These are phyloP conservation scores for Imbricaverruca yamaguchii DNA, from an alignment of 2,888 invertebrate genomes.

Conservation along the genomic window DNA sequence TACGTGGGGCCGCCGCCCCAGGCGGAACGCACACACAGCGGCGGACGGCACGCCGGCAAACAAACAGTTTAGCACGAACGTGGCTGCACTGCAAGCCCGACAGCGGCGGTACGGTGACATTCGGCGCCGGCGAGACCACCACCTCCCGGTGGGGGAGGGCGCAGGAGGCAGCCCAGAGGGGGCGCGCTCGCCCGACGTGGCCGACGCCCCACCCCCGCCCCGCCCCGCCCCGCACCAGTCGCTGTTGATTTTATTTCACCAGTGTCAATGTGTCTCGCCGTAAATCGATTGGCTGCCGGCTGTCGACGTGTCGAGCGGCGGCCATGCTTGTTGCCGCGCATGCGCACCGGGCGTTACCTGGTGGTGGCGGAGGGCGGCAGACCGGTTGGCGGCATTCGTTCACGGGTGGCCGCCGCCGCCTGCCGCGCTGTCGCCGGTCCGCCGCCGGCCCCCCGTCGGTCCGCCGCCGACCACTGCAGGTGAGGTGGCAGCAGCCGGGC, in stretches of 20 bases:
- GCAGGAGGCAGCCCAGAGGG: too few relatives aligned
- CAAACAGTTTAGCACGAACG: too few relatives aligned
- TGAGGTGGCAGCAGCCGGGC: neutral
- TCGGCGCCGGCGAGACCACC: too few relatives aligned
- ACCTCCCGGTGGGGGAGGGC: too few relatives aligned
- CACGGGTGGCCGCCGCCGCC: neutral
- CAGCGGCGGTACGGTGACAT: neutral
- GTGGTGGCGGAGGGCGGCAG: conserved; percentile 2
- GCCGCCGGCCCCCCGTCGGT: neutral
- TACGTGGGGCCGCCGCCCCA: too few relatives aligned
- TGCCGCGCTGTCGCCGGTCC: too few relatives aligned
- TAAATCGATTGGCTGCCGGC: conserved; percentile 1
- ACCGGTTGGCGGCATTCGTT: neutral
- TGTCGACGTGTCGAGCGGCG: conserved; percentile 10
- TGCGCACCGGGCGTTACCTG: neutral
- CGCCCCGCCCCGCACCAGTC: neutral
- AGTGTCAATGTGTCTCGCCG: neutral
- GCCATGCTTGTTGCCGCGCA: conserved; percentile 14
- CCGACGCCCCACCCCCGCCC: too few relatives aligned
- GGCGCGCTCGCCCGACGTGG: too few relatives aligned
- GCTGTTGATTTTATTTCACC: conserved; percentile 3
- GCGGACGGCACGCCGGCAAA: too few relatives aligned
- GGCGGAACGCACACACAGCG: too few relatives aligned
- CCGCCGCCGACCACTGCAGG: neutral
- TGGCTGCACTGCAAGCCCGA: neutral